Evolutionary conservation across 1,140 invertebrate species (phyloP).

Genomic region (Rhopalosiphum padi): DNA sequence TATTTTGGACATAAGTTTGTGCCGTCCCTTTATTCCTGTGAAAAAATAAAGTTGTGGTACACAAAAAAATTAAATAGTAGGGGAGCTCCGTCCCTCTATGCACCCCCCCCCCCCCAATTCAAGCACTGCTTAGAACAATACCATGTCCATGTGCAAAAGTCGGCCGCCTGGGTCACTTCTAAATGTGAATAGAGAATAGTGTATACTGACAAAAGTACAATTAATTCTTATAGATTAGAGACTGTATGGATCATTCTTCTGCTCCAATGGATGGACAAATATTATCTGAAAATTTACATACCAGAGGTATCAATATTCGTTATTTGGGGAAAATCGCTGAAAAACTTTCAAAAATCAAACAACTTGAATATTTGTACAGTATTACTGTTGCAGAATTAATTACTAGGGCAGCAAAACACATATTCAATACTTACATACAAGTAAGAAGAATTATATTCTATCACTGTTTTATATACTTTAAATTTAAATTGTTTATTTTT

Average conservation of each 20-base stretch:
- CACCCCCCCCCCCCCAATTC: too few relatives aligned
- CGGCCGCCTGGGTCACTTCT: too few relatives aligned
- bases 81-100: too few relatives aligned
- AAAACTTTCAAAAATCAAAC: conserved; percentile 78
- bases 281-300: conserved; percentile 92
- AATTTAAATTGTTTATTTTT: conserved; percentile 56
- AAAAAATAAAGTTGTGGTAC: too few relatives aligned
- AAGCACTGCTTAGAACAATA: too few relatives aligned
- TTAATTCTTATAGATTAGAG: conserved; percentile 75
- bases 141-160: too few relatives aligned
- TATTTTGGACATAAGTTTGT: too few relatives aligned
- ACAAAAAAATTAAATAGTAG: too few relatives aligned
- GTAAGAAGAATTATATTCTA: conserved; percentile 62
- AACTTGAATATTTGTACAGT: conserved; percentile 85
- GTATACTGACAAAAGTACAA: not conserved
- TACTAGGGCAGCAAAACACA: conserved; percentile 87
- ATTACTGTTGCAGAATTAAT: conserved; percentile 89
- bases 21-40: too few relatives aligned
- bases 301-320: conserved; percentile 93
- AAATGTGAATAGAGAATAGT: too few relatives aligned
- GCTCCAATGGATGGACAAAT: conserved; percentile 94
- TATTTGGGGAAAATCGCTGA: conserved; percentile 91
- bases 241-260: conserved; percentile 89
- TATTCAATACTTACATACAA: conserved; percentile 92
- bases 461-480: not conserved